Base-by-base conservation (phyloP, 2,888 invertebrate genomes). In the Nomada fabriciana region DNA sequence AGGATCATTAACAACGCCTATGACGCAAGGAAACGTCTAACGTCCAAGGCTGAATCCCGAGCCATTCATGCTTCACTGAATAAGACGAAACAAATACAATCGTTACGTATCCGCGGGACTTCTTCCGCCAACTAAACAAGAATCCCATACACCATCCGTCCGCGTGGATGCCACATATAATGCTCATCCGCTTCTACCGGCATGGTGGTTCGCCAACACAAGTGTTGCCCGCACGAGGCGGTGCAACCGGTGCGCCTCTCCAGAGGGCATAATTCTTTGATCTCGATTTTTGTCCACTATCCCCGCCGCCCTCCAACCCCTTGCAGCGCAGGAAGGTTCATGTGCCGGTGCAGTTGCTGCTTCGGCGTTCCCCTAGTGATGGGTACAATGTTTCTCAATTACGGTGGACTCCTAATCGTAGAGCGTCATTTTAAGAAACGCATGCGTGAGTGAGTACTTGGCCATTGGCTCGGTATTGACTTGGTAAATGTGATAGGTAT, bases 231-330 rank as follows among this genome's bases (percentile, higher is more conserved):
- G 74, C 82, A 79, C 73, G 76, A 86, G 76, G 72, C 72, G 71
- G 20, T 71, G 78, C 70, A 76, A 80, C 76, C 76, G 77, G 73
- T 76, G 80, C 77, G 29, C 78, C 76, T 85, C 76, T 87, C 83
- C 80, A 78, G 79, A 86, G 85, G 82, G 80, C 84, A 88, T 80
- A 84, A 84, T 86, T 88, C 86, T 86, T 87, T 86, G 81, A 82
- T 88, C 86, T 88, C 74, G 80, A 87, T 87, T 87, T 86, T 87
- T 86, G 74, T 82, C 76, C 77, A 82, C 69, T 79, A 72, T 18
- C 63, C 72, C 42, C 43, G 36, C 2, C 20, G 10, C 68, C 23
- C 71, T 57, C 7, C 63, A 59, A 23, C 72, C 61, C 60, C 63
- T 50, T 13, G 36, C 50, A 69, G 15, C 47, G 10, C 47, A 13